Base-by-base conservation (phyloP, 2,113 vertebrate species). In the Ammodytes marinus region DNA sequence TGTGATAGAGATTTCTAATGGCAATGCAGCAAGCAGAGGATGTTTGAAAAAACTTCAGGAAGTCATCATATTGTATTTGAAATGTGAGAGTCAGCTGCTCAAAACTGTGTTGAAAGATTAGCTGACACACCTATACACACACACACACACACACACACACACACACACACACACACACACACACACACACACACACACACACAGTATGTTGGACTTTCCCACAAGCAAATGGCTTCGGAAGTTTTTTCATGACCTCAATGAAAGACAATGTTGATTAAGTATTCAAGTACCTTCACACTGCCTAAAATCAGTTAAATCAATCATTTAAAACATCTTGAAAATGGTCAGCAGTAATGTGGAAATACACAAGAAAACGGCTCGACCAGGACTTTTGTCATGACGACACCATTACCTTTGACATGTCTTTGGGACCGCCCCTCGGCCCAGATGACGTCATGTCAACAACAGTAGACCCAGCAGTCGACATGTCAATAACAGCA, bases 401-500 rank as follows among this genome's bases (percentile, higher is more conserved):
- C 46, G 14, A 55, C 57, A 82, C 19, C 19, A 4, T 84, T 88
- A 88, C 87, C 82, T 89, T 74, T 13, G 80, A 46, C 70, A 72
- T 80, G 43, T 42, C 6, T 73, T 70, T 69, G 66, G 80, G 74
- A 74, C 60, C 5, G 0, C 49, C 74, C 60, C 69, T 77, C 14
- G 43, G 42, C 65, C 66, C 82, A 52, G 68, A 52, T 58, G 80
- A 65, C 47, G 83, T 74, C 72, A 89, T 70, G 76, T 89, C 82
- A 79, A 91, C 77, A 83, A 88, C 11, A 80, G 83, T 67, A 17
- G 60, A 35, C 63, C 79, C 90, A 65, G 84, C 49, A 2, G 86
- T 73, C 8, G 81, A 79, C 84, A 91, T 90, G 85, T 91, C 88
- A 87, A 91, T 87, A 83, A 86, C 57, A 86, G 86, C 73, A 66